phyloP scores from a whole-genome alignment of 2,888 invertebrate genomes.

The Pseudococcus jackbeardsleyi region DNA sequence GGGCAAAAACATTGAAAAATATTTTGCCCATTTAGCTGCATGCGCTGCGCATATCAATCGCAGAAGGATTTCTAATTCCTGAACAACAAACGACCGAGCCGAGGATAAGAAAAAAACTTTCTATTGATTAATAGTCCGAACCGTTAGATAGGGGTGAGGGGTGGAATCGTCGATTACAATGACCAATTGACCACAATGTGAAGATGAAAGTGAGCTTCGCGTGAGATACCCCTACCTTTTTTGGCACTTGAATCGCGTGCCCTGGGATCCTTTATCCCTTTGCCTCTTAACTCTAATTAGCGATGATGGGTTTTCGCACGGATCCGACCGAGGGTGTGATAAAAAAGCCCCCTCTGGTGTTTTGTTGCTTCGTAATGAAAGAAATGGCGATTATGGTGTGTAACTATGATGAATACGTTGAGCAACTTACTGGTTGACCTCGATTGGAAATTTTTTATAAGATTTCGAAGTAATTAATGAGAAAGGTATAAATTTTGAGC shows the following conservation, averaged over 20 bases:
- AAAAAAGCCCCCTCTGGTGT: not conserved
- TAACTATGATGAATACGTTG: not conserved
- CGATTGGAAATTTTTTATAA: slow-evolving; percentile 4
- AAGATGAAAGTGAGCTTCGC: slow-evolving; percentile 40
- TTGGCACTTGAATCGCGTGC: not conserved
- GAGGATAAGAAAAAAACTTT: slow-evolving; percentile 17
- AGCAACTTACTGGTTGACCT: not conserved
- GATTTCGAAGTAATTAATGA: not conserved
- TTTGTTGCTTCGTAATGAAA: not conserved
- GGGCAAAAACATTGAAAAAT: slow-evolving; percentile 30
- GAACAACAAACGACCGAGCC: not conserved
- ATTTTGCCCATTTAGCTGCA: slow-evolving; percentile 35
- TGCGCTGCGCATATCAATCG: not conserved
- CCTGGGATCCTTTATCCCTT: not conserved
- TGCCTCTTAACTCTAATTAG: too few species aligned
- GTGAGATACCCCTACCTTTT: not conserved
- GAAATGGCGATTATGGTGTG: not conserved
- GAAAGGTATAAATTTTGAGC: too few species aligned
- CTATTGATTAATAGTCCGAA: slow-evolving; percentile 48
- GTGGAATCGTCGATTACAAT: slow-evolving; percentile 33
- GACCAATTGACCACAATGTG: slow-evolving; percentile 43
- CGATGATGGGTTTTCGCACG: not conserved
- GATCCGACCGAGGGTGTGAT: not conserved
- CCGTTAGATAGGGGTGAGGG: slow-evolving; percentile 13
- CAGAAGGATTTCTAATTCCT: not conserved